These are phyloP conservation scores for Acanthis flammea DNA, from an alignment of 2,797 vertebrate species.

Conservation along the genomic window DNA sequence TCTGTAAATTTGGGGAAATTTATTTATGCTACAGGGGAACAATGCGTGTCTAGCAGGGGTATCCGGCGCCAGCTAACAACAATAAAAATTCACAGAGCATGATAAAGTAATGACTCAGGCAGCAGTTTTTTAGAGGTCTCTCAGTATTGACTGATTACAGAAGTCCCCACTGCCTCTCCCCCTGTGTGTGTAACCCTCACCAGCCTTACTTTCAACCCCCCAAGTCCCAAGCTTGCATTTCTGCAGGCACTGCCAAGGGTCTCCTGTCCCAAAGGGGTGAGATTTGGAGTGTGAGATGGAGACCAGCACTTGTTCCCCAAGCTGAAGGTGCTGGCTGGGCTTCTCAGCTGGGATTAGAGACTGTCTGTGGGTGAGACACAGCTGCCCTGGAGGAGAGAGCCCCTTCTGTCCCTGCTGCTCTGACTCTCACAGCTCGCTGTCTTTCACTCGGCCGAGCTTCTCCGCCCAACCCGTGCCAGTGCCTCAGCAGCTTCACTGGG, in stretches of 20 bases:
- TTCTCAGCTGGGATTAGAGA: neutral
- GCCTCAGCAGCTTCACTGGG: neutral
- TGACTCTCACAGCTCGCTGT: neutral
- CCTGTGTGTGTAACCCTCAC: neutral
- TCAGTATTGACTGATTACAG: constrained; percentile 7
- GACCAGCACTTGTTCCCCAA: neutral
- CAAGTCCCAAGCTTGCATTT: neutral
- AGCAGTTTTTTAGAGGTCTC: constrained; percentile 40
- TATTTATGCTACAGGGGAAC: constrained; percentile 63
- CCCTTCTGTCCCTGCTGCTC: neutral
- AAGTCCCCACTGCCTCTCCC: neutral
- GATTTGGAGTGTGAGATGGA: neutral
- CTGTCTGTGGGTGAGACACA: neutral
- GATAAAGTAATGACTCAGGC: constrained; percentile 53
- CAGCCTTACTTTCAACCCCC: neutral
- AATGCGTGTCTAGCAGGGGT: constrained; percentile 49
- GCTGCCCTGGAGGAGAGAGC: neutral
- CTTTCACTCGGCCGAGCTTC: neutral
- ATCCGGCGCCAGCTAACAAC: constrained; percentile 63
- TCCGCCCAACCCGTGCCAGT: neutral
- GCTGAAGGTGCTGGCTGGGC: neutral
- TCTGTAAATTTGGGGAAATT: constrained; percentile 43
- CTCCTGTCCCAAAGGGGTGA: accelerated
- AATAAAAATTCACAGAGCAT: constrained; percentile 40
- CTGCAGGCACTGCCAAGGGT: neutral